A percentile compares a stretch with the other conserved stretches of the same genome.
phyloP scores from a whole-genome alignment of 2,113 vertebrate genomes.

The Emberiza fucata region DNA sequence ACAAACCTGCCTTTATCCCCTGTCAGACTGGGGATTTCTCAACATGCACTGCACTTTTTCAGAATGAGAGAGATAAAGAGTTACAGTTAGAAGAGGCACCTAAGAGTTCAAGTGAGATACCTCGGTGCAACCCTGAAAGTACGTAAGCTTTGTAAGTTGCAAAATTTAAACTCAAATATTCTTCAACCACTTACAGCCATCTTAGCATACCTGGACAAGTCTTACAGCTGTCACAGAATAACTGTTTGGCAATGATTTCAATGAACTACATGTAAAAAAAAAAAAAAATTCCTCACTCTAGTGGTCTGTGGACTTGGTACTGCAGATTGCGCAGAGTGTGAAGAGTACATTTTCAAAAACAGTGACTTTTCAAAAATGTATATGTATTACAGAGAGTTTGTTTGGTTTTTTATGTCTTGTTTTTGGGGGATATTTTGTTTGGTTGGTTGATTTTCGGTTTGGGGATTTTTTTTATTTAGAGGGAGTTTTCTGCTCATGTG shows the following conservation, averaged over 20 bases:
- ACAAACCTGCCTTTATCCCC: neutral
- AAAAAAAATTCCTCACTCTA: neutral
- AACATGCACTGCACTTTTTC: neutral
- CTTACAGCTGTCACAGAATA: neutral
- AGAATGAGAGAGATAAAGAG: neutral
- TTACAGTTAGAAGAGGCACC: neutral
- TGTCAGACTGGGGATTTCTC: neutral
- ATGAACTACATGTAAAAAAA: neutral
- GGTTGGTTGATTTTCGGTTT: neutral
- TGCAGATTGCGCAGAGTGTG: neutral
- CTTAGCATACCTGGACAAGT: neutral
- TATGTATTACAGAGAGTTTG: neutral
- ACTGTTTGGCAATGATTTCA: neutral
- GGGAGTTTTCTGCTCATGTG: neutral
- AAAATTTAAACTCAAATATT: neutral
- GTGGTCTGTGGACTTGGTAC: neutral
- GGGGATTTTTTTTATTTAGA: rapidly evolving
- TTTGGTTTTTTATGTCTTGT: neutral
- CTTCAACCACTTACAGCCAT: neutral
- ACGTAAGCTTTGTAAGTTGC: neutral
- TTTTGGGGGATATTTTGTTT: rapidly evolving
- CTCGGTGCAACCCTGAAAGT: neutral
- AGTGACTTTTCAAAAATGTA: neutral
- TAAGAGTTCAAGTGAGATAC: neutral
- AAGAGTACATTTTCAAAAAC: neutral